Evolutionary conservation across 2,888 invertebrate species (phyloP).

Genomic region (Leucophora obtusa): DNA sequence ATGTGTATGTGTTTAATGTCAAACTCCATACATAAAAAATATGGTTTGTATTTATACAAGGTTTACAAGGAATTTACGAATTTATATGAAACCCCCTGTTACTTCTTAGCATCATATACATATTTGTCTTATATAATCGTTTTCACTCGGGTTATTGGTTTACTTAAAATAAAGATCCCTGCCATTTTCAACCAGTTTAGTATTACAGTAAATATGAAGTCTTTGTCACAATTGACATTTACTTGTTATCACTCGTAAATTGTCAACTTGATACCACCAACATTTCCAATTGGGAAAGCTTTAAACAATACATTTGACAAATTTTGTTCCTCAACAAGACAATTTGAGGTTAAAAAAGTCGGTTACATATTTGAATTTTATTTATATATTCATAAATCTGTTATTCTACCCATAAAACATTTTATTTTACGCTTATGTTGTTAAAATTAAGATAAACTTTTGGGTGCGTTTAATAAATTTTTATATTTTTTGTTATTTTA

Average conservation of each 20-base stretch:
- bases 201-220: constrained; percentile 6
- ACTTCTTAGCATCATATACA: no score
- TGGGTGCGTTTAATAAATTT: constrained; percentile 44
- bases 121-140: no score
- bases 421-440: constrained; percentile 40
- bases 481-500: constrained; percentile 18
- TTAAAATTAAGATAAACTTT: constrained; percentile 43
- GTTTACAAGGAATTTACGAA: no score
- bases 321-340: not conserved
- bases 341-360: not conserved
- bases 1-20: no score
- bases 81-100: no score
- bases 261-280: not conserved
- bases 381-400: constrained; percentile 43
- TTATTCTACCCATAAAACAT: constrained; percentile 47
- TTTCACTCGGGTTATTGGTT: no score
- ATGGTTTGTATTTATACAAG: no score
- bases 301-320: not conserved
- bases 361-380: not conserved
- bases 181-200: not conserved
- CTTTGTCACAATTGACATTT: not conserved
- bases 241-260: not conserved
- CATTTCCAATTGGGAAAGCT: not conserved
- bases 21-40: no score
- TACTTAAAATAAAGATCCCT: no score